Base-by-base conservation (phyloP, 2,113 vertebrate species). In the Thunnus maccoyii region DNA sequence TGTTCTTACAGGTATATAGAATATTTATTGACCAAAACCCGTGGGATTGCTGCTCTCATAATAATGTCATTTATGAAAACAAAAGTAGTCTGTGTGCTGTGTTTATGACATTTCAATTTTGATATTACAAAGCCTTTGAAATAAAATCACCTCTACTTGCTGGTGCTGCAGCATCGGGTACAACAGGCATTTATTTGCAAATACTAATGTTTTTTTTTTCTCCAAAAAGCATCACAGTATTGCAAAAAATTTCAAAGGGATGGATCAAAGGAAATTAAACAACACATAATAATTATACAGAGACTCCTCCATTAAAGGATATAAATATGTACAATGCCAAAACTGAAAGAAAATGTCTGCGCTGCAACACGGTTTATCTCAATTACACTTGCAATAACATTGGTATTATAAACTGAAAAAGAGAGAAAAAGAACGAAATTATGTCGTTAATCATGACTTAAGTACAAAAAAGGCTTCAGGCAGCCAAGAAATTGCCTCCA, bases 261-360 rank as follows among this genome's bases (percentile, higher is more conserved):
- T 6, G 1, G 3, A 69, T 84, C n/a, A 74, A 76, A 82, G 69
- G 44, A 60, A 86, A 69, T 32, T 2, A 65, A 68, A 76, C 54
- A 65, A 78, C 16, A 61, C 82, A 65, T 30, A 73, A 51, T 10
- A 57, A 15, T 54, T 52, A 52, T 20, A 30, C 3, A 76, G 22
- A 60, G 32, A 71, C n/a, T 22, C 72, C 72, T 75, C 15, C n/a
- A 25, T 46, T 9, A 70, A 75, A 16, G 9, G 22, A 72, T 54
- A 57, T 55, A 86, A 74, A 32, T 69, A 51, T 50, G 11, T n/a
- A 46, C 22, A 83, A 64, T 61, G 25, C 2, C 8, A 69, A 51
- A 72, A 25, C 32, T 76, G 30, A 50, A 16, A 54, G 27, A 72
- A 75, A 74, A 44, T 20, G 10, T 82, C 20, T 67, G 12, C 55